phyloP scores from a whole-genome alignment of 2,113 vertebrate species.

The Myrmecophaga tridactyla region DNA sequence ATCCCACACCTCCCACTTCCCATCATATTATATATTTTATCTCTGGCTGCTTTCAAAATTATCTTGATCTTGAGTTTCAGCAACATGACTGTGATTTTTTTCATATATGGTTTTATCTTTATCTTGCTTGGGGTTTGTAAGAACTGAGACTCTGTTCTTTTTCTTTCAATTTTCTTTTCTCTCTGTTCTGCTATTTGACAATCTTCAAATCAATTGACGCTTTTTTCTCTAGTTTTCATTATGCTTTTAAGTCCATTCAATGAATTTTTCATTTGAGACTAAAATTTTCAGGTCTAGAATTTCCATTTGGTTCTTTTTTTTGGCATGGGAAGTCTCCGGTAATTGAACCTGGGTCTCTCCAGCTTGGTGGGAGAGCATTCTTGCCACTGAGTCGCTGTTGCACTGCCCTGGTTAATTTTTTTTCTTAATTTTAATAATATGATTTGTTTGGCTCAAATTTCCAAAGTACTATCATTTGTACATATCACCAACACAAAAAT shows the following conservation, averaged over 20 bases:
- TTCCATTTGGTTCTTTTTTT: too few species aligned
- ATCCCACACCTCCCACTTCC: neutral
- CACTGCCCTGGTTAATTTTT: too few species aligned
- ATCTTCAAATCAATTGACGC: too few species aligned
- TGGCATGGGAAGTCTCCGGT: too few species aligned
- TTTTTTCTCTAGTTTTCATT: too few species aligned
- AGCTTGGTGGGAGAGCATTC: too few species aligned
- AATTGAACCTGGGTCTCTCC: too few species aligned
- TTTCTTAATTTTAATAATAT: neutral
- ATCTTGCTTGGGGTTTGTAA: neutral
- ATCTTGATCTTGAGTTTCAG: neutral
- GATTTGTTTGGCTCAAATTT: neutral
- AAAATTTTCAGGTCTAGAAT: too few species aligned
- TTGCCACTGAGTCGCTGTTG: too few species aligned
- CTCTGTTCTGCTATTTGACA: too few species aligned
- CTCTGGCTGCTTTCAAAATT: neutral
- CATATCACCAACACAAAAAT: neutral
- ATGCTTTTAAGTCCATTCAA: too few species aligned
- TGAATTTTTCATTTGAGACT: too few species aligned
- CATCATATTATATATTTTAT: neutral
- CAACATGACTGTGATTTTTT: neutral
- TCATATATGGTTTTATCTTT: neutral
- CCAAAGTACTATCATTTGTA: neutral
- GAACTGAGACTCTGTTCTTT: neutral
- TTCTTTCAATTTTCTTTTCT: neutral